A percentile compares a stretch with the other conserved stretches of the same genome.
These are phyloP conservation scores for Cydia fagiglandana DNA, from an alignment of 1,140 invertebrate species.

Conservation along the genomic window DNA sequence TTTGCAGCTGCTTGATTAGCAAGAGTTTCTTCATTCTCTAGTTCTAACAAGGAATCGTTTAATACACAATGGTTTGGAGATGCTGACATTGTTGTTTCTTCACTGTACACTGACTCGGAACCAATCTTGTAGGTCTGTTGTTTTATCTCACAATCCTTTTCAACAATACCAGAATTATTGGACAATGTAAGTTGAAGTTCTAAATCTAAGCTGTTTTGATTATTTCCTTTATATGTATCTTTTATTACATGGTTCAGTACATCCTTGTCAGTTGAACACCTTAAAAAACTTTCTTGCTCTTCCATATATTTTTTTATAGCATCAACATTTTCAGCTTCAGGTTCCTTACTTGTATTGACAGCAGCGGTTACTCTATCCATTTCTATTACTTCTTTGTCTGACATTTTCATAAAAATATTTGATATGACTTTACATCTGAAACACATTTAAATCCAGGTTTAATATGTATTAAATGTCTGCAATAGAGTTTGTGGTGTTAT, in stretches of 20 bases:
- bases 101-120: not conserved
- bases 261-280: not conserved
- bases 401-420: not conserved
- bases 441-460: not conserved
- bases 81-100: not conserved
- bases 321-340: slow-evolving; percentile 63
- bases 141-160: not conserved
- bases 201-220: not conserved
- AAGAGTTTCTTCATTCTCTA: slow-evolving; percentile 2
- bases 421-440: slow-evolving; percentile 5
- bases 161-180: not conserved
- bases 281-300: slow-evolving; percentile 46
- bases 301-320: slow-evolving; percentile 65
- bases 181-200: not conserved
- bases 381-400: slow-evolving; percentile 32
- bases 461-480: not conserved
- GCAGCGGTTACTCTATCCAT: slow-evolving; percentile 33
- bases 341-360: slow-evolving; percentile 46
- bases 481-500: not conserved
- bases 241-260: not conserved
- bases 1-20: not conserved
- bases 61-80: not conserved
- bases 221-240: not conserved
- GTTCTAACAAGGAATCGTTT: not conserved
- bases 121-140: not conserved